Base-by-base conservation (phyloP, 2,888 invertebrate species). In the Tiliacea aurago region DNA sequence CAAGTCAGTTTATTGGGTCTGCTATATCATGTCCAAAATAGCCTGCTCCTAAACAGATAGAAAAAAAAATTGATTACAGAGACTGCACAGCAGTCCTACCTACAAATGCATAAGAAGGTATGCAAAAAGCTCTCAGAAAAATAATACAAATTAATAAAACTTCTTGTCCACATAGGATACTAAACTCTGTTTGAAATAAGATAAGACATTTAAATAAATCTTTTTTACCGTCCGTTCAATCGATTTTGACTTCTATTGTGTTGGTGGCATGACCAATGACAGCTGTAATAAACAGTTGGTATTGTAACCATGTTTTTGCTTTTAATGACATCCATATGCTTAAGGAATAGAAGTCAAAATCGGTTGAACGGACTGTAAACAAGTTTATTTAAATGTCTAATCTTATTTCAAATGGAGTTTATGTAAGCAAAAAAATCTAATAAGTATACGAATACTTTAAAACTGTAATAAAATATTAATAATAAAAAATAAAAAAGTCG, bases 11-110 rank as follows among this genome's bases (percentile, higher is more conserved):
- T 55, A 69, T 53, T 45, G 66, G 28, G 49, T 68, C 75, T 49
- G 79, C 56, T 80, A 51, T 73, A 62, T 69, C 49, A 65, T 53
- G 20, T 80, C 75, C 80, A 63, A 73, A 67, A 70, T 78, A 56
- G 43, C 67, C 70, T 80, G 81, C 70, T 81, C 84, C 81, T 81
- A 81, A 80, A 81, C 80, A 84, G 68, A 81, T 75, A 75, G 33
- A 81, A 37, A 80, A 71, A 80, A 66, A 69, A 4, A 5, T 23
- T 73, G 53, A 75, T 80, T 84, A 81, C 43, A 62, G 43, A 66
- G 37, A 64, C 63, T 59, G 58, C 66, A 37, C 13, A 51, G 47
- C 67, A 64, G 33, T 51, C 43, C 23, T 62, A 65, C 43, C 23
- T 62, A 65, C n/a, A 67, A 45, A 53, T 51, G 53, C 28, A 56